Evolutionary conservation across 1,140 invertebrate species (phyloP).

Genomic region (Lordiphosa collinella): DNA sequence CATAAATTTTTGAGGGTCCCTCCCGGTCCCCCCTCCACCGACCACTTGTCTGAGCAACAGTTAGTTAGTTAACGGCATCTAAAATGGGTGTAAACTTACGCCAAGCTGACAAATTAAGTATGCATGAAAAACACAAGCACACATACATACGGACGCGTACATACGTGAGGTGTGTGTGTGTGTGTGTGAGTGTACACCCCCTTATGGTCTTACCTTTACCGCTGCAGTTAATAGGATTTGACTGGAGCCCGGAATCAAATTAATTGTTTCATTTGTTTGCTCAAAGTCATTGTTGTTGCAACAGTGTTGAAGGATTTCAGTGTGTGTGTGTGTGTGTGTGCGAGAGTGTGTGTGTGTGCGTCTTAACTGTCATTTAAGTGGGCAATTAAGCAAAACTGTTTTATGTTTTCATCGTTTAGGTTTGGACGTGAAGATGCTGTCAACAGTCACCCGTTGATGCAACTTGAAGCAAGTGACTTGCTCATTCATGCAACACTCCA

Average conservation of each 20-base stretch:
- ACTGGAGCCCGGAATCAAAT: slow-evolving; percentile 61
- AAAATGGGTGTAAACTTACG: slow-evolving; percentile 54
- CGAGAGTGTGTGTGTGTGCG: slow-evolving; percentile 1
- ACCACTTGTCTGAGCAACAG: slow-evolving; percentile 40
- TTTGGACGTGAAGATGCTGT: slow-evolving; percentile 8
- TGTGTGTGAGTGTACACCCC: too few species aligned
- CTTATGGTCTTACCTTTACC: slow-evolving; percentile 17
- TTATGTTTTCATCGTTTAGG: slow-evolving; percentile 50
- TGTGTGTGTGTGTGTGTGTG: too few species aligned
- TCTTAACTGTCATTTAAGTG: slow-evolving; percentile 48
- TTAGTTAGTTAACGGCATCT: slow-evolving; percentile 57
- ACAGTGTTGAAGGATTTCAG: slow-evolving; percentile 21
- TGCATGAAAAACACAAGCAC: slow-evolving; percentile 53
- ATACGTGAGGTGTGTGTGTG: too few species aligned
- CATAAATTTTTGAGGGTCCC: slow-evolving; percentile 55
- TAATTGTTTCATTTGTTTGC: slow-evolving; percentile 71
- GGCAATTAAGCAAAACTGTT: slow-evolving; percentile 66
- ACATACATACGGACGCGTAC: slow-evolving; percentile 19
- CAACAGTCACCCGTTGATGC: not conserved
- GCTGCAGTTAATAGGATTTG: slow-evolving; percentile 67
- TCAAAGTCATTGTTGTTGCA: slow-evolving; percentile 36
- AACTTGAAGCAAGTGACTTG: not conserved
- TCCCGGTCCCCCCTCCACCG: slow-evolving; percentile 2
- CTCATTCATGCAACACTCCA: too few species aligned
- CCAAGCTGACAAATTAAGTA: slow-evolving; percentile 70